Conservation (phyloP, 2,113 vertebrate species). For the western clawed frog (Xenopus tropicalis) region UCB_Xtro_10.0 CM004446.2:110547501-110548000, state of each 20-base stretch:
- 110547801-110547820: too few relatives aligned
- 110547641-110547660: conserved; percentile 35
- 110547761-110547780: background rate
- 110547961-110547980: too few relatives aligned
- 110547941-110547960: too few relatives aligned
- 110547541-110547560: conserved; percentile 33
- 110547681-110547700: conserved; percentile 16
- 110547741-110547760: background rate
- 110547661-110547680: conserved; percentile 13
- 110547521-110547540: conserved; percentile 34
- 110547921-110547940: too few relatives aligned
- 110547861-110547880: too few relatives aligned
- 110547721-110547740: background rate
- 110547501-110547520: conserved; percentile 37
- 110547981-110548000: too few relatives aligned
- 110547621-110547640: conserved; percentile 37
- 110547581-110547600: conserved; percentile 30
- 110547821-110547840: too few relatives aligned
- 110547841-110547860: too few relatives aligned
- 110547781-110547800: too few relatives aligned
- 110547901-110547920: too few relatives aligned
- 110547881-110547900: too few relatives aligned
- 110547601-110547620: conserved; percentile 38
- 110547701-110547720: background rate
- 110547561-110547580: conserved; percentile 39